Evolutionary conservation across 35 echinoderm and acorn worm species (phyloP).

Genomic region (Apostichopus japonicus): DNA sequence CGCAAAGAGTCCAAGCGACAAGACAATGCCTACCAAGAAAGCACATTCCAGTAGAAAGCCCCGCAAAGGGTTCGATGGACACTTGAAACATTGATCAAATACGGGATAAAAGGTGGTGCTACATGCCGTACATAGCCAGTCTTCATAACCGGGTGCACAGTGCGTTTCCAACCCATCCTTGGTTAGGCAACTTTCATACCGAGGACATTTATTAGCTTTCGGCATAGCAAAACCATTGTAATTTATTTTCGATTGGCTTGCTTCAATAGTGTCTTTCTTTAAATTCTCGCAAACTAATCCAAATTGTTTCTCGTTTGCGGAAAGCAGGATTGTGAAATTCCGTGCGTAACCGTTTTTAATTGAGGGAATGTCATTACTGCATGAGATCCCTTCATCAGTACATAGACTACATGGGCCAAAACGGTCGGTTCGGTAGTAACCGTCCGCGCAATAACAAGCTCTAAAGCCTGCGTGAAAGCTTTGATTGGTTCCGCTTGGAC

Average conservation of each 20-base stretch:
- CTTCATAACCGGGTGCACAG: slow-evolving; percentile 14
- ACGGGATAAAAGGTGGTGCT: neutral
- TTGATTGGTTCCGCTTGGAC: slow-evolving; percentile 63
- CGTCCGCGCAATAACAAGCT: slow-evolving; percentile 58
- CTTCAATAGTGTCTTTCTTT: neutral
- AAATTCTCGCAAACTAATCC: neutral
- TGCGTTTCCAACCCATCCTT: neutral
- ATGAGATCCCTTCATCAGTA: slow-evolving; percentile 44
- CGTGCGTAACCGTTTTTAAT: slow-evolving; percentile 28
- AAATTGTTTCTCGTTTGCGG: slow-evolving; percentile 10
- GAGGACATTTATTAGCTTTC: slow-evolving; percentile 33
- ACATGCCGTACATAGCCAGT: slow-evolving; percentile 17
- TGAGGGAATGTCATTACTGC: slow-evolving; percentile 25
- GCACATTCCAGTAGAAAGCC: neutral
- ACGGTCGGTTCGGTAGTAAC: slow-evolving; percentile 56
- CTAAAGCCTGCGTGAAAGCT: slow-evolving; percentile 46
- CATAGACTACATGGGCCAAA: slow-evolving; percentile 58
- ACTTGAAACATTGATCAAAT: slow-evolving; percentile 4
- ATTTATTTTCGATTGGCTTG: neutral
- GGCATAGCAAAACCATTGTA: neutral
- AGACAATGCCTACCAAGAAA: neutral
- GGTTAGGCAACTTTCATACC: neutral
- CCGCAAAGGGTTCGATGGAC: neutral
- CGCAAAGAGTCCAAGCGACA: neutral
- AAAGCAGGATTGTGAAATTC: slow-evolving; percentile 18